Conservation (phyloP, 2,888 invertebrate species). For the Ctenicera cuprea region DNA sequence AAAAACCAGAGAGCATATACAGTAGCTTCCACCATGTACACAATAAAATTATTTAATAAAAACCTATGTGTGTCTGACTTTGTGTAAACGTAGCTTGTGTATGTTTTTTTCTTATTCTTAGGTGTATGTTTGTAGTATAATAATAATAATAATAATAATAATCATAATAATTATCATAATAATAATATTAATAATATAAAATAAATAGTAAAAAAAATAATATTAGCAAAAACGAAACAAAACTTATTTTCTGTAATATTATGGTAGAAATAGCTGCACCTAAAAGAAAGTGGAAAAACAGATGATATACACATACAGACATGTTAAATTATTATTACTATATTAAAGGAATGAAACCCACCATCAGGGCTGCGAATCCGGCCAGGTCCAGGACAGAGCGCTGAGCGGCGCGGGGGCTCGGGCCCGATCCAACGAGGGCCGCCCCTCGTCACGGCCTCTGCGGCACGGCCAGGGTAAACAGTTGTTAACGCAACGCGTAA, state of each 20-base stretch:
- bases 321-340: conserved; percentile 11
- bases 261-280: background rate
- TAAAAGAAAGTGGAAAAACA: conserved; percentile 14
- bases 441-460: conserved; percentile 66
- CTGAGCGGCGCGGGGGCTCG: conserved; percentile 67
- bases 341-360: conserved; percentile 59
- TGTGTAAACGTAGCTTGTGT: too few relatives aligned
- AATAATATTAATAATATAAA: too few relatives aligned
- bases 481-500: conserved; percentile 64
- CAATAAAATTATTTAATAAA: too few relatives aligned
- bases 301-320: conserved; percentile 16
- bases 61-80: too few relatives aligned
- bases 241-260: background rate
- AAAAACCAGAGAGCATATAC: too few relatives aligned
- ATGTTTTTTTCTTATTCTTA: too few relatives aligned
- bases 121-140: too few relatives aligned
- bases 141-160: too few relatives aligned
- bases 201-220: too few relatives aligned
- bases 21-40: too few relatives aligned
- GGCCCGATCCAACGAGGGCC: conserved; percentile 59
- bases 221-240: background rate
- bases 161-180: too few relatives aligned
- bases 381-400: conserved; percentile 71
- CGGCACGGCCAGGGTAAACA: conserved; percentile 65
- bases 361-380: conserved; percentile 70